These are phyloP conservation scores for Dasysyrphus albostriatus DNA, from an alignment of 2,888 invertebrate species.

Conservation along the genomic window DNA sequence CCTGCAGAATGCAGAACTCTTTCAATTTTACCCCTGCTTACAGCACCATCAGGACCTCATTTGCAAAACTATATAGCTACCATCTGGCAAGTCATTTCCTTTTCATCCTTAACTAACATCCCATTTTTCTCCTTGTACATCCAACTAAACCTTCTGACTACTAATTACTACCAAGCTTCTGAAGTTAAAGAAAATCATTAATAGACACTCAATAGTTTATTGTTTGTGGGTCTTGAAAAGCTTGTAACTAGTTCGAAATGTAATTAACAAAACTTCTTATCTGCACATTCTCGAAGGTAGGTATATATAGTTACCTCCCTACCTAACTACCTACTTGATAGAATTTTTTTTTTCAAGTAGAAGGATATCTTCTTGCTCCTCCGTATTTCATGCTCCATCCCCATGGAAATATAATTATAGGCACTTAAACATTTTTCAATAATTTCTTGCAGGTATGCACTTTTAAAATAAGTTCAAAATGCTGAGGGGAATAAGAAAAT, in stretches of 20 bases:
- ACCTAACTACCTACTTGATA: too few relatives aligned
- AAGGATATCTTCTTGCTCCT: neutral
- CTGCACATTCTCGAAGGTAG: slow-evolving; percentile 32
- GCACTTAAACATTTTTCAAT: slow-evolving; percentile 3
- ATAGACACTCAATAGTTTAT: slow-evolving; percentile 57
- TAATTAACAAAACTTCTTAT: slow-evolving; percentile 68
- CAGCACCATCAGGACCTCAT: neutral
- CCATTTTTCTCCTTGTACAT: neutral
- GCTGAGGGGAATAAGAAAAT: too few relatives aligned
- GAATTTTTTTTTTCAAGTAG: slow-evolving; percentile 21
- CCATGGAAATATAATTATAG: neutral
- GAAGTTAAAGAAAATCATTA: slow-evolving; percentile 40
- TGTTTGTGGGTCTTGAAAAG: slow-evolving; percentile 38
- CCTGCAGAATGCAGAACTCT: neutral
- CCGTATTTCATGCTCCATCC: neutral
- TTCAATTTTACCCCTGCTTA: neutral
- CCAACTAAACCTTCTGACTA: slow-evolving; percentile 7
- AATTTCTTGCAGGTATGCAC: slow-evolving; percentile 3
- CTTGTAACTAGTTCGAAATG: slow-evolving; percentile 48
- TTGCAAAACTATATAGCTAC: neutral
- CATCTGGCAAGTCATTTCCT: slow-evolving; percentile 23
- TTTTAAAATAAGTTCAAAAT: neutral
- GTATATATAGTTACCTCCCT: too few relatives aligned
- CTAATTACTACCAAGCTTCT: slow-evolving; percentile 32
- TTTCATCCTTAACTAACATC: neutral